Percentiles rank a stretch among this genome's conserved stretches.
These are phyloP conservation scores for Polyommatus iphigenia DNA, from an alignment of 2,888 invertebrate species.

Conservation along the genomic window DNA sequence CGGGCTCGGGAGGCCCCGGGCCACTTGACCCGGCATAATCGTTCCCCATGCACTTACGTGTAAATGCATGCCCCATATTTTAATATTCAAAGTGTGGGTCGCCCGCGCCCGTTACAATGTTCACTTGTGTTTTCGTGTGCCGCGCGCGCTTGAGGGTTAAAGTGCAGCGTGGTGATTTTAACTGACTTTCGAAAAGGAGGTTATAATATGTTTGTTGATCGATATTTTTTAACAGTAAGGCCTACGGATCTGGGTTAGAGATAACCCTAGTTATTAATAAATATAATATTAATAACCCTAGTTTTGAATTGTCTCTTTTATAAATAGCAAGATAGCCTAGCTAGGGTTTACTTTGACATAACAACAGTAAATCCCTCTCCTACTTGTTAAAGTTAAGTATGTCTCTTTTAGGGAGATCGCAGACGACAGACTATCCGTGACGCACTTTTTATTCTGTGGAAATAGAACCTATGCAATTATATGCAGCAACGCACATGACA, in stretches of 20 bases:
- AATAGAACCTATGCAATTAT: too few relatives aligned
- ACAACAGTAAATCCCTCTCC: too few relatives aligned
- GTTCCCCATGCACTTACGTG: conserved; percentile 27
- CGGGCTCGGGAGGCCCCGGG: conserved; percentile 16
- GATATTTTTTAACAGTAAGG: not conserved
- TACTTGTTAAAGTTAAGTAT: too few relatives aligned
- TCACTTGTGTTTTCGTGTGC: conserved; percentile 4
- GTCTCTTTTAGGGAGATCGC: too few relatives aligned
- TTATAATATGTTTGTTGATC: not conserved
- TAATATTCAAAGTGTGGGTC: conserved; percentile 22
- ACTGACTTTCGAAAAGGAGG: not conserved
- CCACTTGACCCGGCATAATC: conserved; percentile 23
- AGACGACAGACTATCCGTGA: too few relatives aligned
- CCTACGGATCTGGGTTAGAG: not conserved
- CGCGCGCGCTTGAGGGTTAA: conserved; percentile 1
- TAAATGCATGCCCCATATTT: conserved; percentile 31
- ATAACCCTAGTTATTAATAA: not conserved
- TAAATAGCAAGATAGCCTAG: too few relatives aligned
- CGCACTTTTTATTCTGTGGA: too few relatives aligned
- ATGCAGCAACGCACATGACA: too few relatives aligned
- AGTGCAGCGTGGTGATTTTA: not conserved
- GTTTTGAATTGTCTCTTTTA: not conserved
- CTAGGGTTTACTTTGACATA: too few relatives aligned
- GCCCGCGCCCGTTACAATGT: not conserved
- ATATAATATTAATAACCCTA: too few relatives aligned